Conservation (phyloP, 2,888 invertebrate species). For the Eristalis pertinax region DNA sequence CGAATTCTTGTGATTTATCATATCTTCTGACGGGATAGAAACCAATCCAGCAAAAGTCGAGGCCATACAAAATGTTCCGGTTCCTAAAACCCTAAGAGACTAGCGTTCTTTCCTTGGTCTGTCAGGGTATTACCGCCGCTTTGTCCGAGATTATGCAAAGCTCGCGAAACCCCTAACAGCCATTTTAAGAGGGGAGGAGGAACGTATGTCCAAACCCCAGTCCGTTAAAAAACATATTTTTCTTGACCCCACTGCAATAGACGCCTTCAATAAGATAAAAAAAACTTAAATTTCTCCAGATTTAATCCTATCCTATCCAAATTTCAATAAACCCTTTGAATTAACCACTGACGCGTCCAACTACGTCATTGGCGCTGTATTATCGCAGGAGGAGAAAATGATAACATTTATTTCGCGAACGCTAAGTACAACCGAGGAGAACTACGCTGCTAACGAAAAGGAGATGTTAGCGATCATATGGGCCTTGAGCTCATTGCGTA, state of each 20-base stretch:
- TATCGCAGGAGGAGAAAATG: constrained; percentile 25
- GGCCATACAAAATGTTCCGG: constrained; percentile 14
- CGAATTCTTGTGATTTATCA: constrained; percentile 26
- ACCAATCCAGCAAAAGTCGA: constrained; percentile 36
- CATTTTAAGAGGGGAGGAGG: constrained; percentile 44
- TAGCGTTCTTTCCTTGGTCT: constrained; percentile 34
- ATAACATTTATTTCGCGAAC: constrained; percentile 17
- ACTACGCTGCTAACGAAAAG: background rate
- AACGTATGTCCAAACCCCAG: constrained; percentile 29
- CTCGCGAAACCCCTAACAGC: constrained; percentile 44
- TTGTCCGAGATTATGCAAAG: constrained; percentile 37
- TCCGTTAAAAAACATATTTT: constrained; percentile 17
- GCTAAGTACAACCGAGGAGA: background rate
- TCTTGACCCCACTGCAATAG: constrained; percentile 12
- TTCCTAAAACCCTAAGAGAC: constrained; percentile 37
- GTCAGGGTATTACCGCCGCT: constrained; percentile 44
- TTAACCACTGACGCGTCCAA: constrained; percentile 58
- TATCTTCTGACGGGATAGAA: constrained; percentile 21
- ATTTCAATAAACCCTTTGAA: constrained; percentile 54
- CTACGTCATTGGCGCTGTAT: constrained; percentile 46
- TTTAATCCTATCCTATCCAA: constrained; percentile 33
- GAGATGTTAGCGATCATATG: too few species aligned
- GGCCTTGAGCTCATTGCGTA: too few species aligned
- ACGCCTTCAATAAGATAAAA: constrained; percentile 32
- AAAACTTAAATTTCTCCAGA: constrained; percentile 18